Evolutionary conservation across 2,888 invertebrate species (phyloP).

Genomic region (Ophion costatus): DNA sequence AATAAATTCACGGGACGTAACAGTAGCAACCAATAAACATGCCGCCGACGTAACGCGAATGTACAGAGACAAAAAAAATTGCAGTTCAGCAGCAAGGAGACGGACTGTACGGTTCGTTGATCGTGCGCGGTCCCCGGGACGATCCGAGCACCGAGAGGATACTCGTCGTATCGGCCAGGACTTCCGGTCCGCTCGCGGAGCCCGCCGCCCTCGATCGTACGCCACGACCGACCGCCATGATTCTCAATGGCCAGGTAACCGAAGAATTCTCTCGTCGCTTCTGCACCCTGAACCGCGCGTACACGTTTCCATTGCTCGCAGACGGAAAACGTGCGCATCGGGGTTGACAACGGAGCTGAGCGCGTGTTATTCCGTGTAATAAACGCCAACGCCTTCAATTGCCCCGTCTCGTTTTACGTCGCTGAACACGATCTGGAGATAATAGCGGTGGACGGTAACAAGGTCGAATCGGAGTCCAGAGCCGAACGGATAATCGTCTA

Average conservation of each 20-base stretch:
- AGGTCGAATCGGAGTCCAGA: slow-evolving; percentile 83
- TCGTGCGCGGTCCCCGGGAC: slow-evolving; percentile 85
- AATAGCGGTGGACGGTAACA: slow-evolving; percentile 85
- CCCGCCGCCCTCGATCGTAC: slow-evolving; percentile 77
- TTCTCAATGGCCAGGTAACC: slow-evolving; percentile 83
- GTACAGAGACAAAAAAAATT: background rate
- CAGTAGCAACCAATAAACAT: background rate
- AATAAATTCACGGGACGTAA: background rate
- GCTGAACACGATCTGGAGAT: slow-evolving; percentile 84
- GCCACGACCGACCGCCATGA: slow-evolving; percentile 81
- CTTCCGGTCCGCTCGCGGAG: slow-evolving; percentile 85
- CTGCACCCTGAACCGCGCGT: background rate
- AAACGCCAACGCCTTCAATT: slow-evolving; percentile 85
- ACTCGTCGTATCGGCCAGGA: slow-evolving; percentile 85
- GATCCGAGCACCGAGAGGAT: slow-evolving; percentile 84
- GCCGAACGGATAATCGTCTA: slow-evolving; percentile 82
- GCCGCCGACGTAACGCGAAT: no score
- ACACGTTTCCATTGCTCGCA: slow-evolving; percentile 36
- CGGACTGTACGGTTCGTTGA: slow-evolving; percentile 86
- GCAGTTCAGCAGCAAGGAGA: slow-evolving; percentile 87
- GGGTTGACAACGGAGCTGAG: slow-evolving; percentile 83
- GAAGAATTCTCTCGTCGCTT: background rate
- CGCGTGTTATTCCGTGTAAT: slow-evolving; percentile 85
- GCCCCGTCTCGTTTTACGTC: slow-evolving; percentile 84
- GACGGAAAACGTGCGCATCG: slow-evolving; percentile 61